phyloP scores from a whole-genome alignment of 2,113 vertebrate genomes.

The Microtus montanus region DNA sequence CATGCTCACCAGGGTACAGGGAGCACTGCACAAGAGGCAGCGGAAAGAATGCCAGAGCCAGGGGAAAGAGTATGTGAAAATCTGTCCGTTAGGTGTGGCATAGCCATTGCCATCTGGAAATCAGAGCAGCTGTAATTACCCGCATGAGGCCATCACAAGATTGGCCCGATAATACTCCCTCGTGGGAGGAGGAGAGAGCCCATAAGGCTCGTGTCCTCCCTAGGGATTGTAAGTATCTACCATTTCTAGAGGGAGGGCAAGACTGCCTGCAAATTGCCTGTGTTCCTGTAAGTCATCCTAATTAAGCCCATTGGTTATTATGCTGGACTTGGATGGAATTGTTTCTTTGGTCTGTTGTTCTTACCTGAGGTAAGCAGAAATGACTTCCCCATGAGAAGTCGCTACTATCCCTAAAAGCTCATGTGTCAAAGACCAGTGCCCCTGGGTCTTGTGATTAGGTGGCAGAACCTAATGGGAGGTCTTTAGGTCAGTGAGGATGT shows the following conservation, averaged over 20 bases:
- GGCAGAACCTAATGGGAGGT: no score
- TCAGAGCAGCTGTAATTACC: neutral
- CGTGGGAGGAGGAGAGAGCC: neutral
- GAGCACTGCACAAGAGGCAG: neutral
- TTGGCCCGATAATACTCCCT: neutral
- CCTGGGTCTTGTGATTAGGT: neutral
- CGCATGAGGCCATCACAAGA: neutral
- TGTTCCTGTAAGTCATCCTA: neutral
- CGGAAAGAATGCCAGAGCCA: neutral
- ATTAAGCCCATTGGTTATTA: neutral
- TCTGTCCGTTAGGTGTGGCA: no score
- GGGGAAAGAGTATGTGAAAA: neutral
- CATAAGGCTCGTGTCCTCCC: neutral
- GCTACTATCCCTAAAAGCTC: neutral
- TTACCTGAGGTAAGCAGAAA: neutral
- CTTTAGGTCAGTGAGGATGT: neutral
- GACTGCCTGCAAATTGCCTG: neutral
- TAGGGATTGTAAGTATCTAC: no score
- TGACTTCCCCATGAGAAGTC: neutral
- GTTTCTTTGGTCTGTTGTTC: neutral
- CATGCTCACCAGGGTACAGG: no score
- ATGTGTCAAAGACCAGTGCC: neutral
- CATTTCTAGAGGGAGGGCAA: neutral
- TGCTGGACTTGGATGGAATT: neutral
- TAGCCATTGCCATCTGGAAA: neutral